Base-by-base conservation (phyloP, 2,797 vertebrate genomes). In the Pipistrellus nathusii region DNA sequence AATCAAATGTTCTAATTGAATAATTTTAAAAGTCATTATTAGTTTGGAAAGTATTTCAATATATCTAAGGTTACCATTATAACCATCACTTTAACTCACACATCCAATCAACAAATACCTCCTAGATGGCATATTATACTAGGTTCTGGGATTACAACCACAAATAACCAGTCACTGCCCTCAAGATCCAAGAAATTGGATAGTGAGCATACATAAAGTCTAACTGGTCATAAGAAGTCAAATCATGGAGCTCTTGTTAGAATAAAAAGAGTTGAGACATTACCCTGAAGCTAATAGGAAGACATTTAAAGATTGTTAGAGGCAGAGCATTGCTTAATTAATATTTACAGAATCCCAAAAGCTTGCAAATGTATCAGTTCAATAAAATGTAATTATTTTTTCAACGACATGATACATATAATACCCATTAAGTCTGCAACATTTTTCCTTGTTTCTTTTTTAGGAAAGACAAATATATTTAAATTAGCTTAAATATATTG, bases 401-500 rank as follows among this genome's bases (percentile, higher is more conserved):
- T 55, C 23, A n/a, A 77, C 0, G 4, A 46, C 8, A 66, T 44
- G 10, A 17, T 17, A 85, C 35, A 64, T 21, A 15, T 77, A 64
- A 51, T 76, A 75, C 27, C 17, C 30, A 76, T 53, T 95, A 69
- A 44, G 23, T 82, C 59, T 88, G 14, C 13, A 68, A 20, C 11
- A 91, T 27, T 77, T 62, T 82, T 25, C 9, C 62, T 68, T 88
- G 25, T 32, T 72, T 59, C 77, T 38, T 66, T 41, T 95, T 53
- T 85, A 76, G 32, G n/a, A 72, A 71, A 83, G 21, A 41, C 44
- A 73, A 92, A 88, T 69, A 62, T 35, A 68, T 78, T 90, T 55
- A 73, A 88, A 17, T 62, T 93, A 35, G 18, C 15, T 78, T 23
- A 94, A 95, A 85, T 73, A 64, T 18, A 93, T 59, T 44, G 15